Base-by-base conservation (phyloP, 2,797 vertebrate species). In the Brachyrhaphis roseni region DNA sequence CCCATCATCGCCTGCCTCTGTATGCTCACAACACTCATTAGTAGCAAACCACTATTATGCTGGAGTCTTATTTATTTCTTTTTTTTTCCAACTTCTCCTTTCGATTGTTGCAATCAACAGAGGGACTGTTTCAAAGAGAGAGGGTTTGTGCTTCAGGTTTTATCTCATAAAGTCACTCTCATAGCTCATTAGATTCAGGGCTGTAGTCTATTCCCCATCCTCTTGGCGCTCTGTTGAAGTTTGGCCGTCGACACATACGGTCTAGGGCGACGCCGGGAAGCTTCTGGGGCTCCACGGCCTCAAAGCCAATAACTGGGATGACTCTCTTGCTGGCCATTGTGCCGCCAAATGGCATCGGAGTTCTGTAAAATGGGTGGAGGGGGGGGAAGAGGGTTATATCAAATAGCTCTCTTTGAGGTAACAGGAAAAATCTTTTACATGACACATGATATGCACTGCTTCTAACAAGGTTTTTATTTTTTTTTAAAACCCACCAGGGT, bases 181-280 rank as follows among this genome's bases (percentile, higher is more conserved):
- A 98, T 94, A 99, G 95, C 86, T 99, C 97, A 0, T 95, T 97
- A 0, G 98, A 97, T 88, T 98, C 98, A 0, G 97, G 97, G 74
- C 93, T 90, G 78, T 94, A 93, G 79, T 92, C 84, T 26, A 80
- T 83, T 41, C 89, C 91, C 98, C 98, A 99, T 76, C 98, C 98
- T 11, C 85, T 96, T 0, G 98, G 96, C 39, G 95, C 95, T 87
- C 96, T 95, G 96, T 99, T 99, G 93, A 99, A 99, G 92, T 95
- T 97, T 85, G 95, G 97, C 77, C 97, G 94, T 72, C 81, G 95
- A 72, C 91, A 92, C 82, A 98, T 94, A 74, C 95, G 94, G 7
- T 96, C 93, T 90, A 94, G 81, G 70, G 86, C 86, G 0, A 93
- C 82, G 28, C 89, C 80, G 1, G 93, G 94, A 76, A 95, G 91